Evolutionary conservation across 2,113 vertebrate species (phyloP), one percentile per base, ranked within the genome.

Genomic region (Macrotus californicus): DNA sequence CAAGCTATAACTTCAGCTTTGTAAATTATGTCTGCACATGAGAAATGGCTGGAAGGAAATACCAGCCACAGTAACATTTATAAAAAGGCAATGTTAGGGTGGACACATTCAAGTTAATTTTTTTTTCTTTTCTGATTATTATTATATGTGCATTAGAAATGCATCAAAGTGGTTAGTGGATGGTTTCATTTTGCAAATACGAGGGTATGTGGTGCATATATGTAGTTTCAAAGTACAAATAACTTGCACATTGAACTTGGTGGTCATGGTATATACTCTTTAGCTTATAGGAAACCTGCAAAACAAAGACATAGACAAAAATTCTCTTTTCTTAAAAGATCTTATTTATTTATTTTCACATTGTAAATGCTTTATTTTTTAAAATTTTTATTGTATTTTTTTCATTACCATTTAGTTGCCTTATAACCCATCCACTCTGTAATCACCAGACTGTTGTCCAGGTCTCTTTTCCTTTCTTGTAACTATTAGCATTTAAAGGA

Each of bases 11-110:
- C 92, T 93, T 77, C 80, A 93, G 61, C 41, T 89, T 82, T 93
- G 56, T 94, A 96, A 97, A 93, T 94, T 81, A 96, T 85, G 80
- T 87, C 41, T 85, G 52, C n/a, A 85, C 31, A 69, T 39, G 75
- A 86, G 48, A 61, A 92, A 93, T 75, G 18, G 18, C 41, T 70
- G 36, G 79, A 93, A 95, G 50, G 61, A 96, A 96, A 89, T 89
- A 82, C 41, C 31, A 95, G 75, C 69, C 52, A 83, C 11, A 81
- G 61, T 6, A 59, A 75, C 48, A 91, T 81, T 83, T 87, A 80
- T 90, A 79, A 87, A 41, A 34, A 61, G 88, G 8, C 39, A 26
- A 26, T 77, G 86, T 72, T 77, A 81, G n/a, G 86, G 6, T 72
- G 19, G n/a, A 70, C 36, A 13, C 24, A 73, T 95, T 95, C 22